Percentiles rank a stretch among this genome's conserved stretches.
phyloP scores from a whole-genome alignment of 2,113 vertebrate species.

The Syngnathus floridae region DNA sequence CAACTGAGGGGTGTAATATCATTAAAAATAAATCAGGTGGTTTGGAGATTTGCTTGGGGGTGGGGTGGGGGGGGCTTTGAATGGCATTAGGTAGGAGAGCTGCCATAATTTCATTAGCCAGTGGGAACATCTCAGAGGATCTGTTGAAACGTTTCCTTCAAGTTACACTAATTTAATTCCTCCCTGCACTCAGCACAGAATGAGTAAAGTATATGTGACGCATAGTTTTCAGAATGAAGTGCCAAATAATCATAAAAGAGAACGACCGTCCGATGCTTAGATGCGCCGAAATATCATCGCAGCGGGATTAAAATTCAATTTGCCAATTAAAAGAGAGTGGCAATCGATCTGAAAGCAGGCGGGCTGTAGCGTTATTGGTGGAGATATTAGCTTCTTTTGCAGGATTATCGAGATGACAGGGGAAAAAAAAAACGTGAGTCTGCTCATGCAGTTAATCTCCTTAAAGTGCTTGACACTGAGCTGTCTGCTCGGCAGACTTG shows the following conservation, averaged over 20 bases:
- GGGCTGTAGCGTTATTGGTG: conserved; percentile 16
- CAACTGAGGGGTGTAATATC: conserved; percentile 75
- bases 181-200: conserved; percentile 51
- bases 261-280: not conserved
- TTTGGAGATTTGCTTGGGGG: conserved; percentile 71
- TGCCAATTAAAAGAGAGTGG: conserved; percentile 14
- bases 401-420: conserved; percentile 54
- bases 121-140: conserved; percentile 66
- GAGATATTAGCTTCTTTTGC: conserved; percentile 45
- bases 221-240: conserved; percentile 14
- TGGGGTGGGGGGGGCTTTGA: conserved; percentile 52
- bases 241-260: not conserved
- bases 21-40: conserved; percentile 83
- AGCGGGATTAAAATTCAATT: conserved; percentile 29
- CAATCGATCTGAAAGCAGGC: conserved; percentile 26
- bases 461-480: conserved; percentile 60
- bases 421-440: conserved; percentile 61
- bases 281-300: conserved; percentile 5
- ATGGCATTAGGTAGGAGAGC: conserved; percentile 66
- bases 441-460: conserved; percentile 56
- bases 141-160: conserved; percentile 70
- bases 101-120: conserved; percentile 74
- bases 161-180: conserved; percentile 67
- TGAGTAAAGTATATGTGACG: conserved; percentile 22
- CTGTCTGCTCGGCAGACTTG: conserved; percentile 69